Percentiles rank a stretch among this genome's conserved stretches.
phyloP scores from a whole-genome alignment of 2,797 vertebrate species.

The Anguilla marmorata region DNA sequence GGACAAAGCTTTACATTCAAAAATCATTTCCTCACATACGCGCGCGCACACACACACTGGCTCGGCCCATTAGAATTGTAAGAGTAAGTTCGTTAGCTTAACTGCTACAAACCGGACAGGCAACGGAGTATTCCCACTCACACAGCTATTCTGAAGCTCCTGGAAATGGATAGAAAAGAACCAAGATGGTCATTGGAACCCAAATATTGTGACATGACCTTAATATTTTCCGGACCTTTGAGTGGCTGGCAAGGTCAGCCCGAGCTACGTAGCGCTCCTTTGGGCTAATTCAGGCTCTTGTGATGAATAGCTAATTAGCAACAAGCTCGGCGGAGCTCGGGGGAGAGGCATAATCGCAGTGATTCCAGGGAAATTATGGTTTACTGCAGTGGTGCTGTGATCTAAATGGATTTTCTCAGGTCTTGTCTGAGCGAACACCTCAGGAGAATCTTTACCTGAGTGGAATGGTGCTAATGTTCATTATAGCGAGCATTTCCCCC shows the following conservation, averaged over 20 bases:
- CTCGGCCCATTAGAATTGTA: not conserved
- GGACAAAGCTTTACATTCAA: no score
- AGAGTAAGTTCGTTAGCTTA: not conserved
- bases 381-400: not conserved
- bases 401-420: not conserved
- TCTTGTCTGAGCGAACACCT: not conserved
- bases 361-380: not conserved
- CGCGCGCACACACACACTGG: not conserved
- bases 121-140: not conserved
- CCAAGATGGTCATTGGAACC: not conserved
- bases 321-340: not conserved
- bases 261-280: not conserved
- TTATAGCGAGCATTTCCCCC: not conserved
- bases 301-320: constrained; percentile 10
- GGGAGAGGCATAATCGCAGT: not conserved
- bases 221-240: not conserved
- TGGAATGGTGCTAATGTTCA: not conserved
- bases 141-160: not conserved
- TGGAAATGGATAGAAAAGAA: not conserved
- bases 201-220: not conserved
- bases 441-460: not conserved
- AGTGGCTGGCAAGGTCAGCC: not conserved
- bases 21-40: not conserved
- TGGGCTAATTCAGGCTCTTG: not conserved
- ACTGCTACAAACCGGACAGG: not conserved